phyloP scores from a whole-genome alignment of 1,140 invertebrate species.

The Calliphora vicina region DNA sequence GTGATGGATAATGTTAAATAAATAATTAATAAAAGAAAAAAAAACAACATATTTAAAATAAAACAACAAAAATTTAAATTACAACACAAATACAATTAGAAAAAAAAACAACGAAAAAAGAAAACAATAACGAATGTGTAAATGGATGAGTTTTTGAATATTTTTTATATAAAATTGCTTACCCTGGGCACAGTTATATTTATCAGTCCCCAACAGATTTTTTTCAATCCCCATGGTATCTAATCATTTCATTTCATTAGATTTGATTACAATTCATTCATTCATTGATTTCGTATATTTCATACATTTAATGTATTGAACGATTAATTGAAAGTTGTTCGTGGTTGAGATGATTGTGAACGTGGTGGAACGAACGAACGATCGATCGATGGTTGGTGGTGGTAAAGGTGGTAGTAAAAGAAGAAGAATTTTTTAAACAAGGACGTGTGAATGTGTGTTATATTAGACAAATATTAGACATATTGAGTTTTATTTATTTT shows the following conservation, averaged over 20 bases:
- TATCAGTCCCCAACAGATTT: slow-evolving; percentile 64
- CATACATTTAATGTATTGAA: neutral
- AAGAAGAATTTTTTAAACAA: neutral
- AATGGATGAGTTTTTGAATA: neutral
- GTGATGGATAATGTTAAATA: too few species aligned
- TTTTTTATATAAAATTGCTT: slow-evolving; percentile 47
- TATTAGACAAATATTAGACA: slow-evolving; percentile 19
- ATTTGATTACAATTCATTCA: slow-evolving; percentile 25
- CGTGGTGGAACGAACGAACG: neutral
- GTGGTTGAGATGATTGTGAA: slow-evolving; percentile 37
- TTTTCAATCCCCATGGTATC: slow-evolving; percentile 64
- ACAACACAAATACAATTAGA: slow-evolving; percentile 35
- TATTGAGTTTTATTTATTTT: neutral
- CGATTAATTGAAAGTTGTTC: slow-evolving; percentile 37
- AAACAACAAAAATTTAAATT: neutral
- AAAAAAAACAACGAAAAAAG: slow-evolving; percentile 46
- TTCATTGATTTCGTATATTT: neutral
- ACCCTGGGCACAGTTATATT: slow-evolving; percentile 64
- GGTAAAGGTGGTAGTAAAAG: neutral
- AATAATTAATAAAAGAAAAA: slow-evolving; percentile 27
- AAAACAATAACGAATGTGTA: slow-evolving; percentile 36
- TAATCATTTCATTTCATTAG: slow-evolving; percentile 55
- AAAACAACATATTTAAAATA: slow-evolving; percentile 15
- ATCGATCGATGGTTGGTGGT: slow-evolving; percentile 39
- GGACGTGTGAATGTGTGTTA: neutral